Percentiles rank a stretch among this genome's conserved stretches.
These are phyloP conservation scores for Coleophora flavipennella DNA, from an alignment of 2,888 invertebrate genomes.

Conservation along the genomic window DNA sequence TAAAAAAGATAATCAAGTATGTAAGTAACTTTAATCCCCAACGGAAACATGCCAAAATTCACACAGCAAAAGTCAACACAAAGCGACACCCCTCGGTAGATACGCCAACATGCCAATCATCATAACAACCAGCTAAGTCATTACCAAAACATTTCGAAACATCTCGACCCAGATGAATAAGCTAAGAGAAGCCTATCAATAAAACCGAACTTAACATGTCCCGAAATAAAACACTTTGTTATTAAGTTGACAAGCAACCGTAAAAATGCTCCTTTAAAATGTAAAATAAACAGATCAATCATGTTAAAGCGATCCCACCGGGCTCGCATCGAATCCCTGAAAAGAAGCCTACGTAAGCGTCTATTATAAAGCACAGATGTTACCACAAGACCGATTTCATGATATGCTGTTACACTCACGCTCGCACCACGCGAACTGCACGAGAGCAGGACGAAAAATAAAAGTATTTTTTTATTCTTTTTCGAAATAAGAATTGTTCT, in stretches of 20 bases:
- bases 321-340: constrained; percentile 62
- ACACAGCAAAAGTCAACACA: neutral
- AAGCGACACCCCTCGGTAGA: constrained; percentile 2
- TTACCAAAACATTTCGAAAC: constrained; percentile 30
- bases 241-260: constrained; percentile 73
- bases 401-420: constrained; percentile 40
- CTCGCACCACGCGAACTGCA: constrained; percentile 22
- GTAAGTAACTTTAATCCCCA: neutral
- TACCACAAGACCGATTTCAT: constrained; percentile 57
- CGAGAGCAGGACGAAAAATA: constrained; percentile 46
- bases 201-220: constrained; percentile 68
- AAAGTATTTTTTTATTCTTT: constrained; percentile 59
- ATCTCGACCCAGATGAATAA: constrained; percentile 44
- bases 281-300: constrained; percentile 74
- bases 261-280: constrained; percentile 73
- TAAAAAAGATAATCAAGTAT: too few species aligned
- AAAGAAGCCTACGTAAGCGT: constrained; percentile 71
- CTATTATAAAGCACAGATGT: constrained; percentile 71
- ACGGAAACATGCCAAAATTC: too few species aligned
- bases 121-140: constrained; percentile 23
- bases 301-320: constrained; percentile 71
- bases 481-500: constrained; percentile 70
- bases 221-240: constrained; percentile 70
- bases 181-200: constrained; percentile 69
- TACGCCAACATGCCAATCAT: constrained; percentile 23